Evolutionary conservation across 1,140 invertebrate genomes (phyloP).

Genomic region (Adelges cooleyi): DNA sequence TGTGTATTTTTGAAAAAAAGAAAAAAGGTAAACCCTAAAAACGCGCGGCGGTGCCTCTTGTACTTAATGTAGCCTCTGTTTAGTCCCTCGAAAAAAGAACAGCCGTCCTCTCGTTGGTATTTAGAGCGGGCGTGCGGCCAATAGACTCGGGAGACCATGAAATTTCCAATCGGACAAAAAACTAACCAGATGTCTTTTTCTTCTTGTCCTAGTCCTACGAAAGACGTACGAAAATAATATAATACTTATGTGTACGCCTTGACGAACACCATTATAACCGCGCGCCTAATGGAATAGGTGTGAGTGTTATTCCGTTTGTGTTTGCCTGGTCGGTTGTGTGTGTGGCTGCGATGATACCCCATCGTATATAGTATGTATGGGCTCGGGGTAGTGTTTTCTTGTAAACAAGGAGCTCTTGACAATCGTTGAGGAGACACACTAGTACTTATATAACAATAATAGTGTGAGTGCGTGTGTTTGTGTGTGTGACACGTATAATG

Average conservation of each 20-base stretch:
- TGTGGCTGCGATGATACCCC: no score
- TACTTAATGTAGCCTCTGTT: no score
- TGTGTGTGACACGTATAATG: no score
- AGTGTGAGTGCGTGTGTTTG: neutral
- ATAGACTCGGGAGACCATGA: constrained; percentile 23
- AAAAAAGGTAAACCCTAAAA: constrained; percentile 1
- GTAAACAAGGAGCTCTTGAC: neutral
- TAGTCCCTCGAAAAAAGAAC: no score
- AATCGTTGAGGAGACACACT: neutral
- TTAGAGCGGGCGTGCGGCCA: neutral
- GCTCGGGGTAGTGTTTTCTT: neutral
- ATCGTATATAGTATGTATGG: no score
- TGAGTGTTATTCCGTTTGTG: constrained; percentile 16
- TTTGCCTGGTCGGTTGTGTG: neutral
- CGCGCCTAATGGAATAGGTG: constrained; percentile 13
- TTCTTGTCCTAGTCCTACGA: neutral
- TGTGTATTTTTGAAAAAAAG: no score
- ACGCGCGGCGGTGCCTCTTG: no score
- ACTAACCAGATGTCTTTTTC: constrained; percentile 20
- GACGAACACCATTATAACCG: neutral
- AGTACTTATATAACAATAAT: neutral
- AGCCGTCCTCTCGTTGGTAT: no score
- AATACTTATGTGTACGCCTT: constrained; percentile 3
- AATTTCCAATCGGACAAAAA: constrained; percentile 3
- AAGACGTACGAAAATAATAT: constrained; percentile 7